These are phyloP conservation scores for Pseudocheirus occidentalis DNA, from an alignment of 2,797 vertebrate species.

Conservation along the genomic window DNA sequence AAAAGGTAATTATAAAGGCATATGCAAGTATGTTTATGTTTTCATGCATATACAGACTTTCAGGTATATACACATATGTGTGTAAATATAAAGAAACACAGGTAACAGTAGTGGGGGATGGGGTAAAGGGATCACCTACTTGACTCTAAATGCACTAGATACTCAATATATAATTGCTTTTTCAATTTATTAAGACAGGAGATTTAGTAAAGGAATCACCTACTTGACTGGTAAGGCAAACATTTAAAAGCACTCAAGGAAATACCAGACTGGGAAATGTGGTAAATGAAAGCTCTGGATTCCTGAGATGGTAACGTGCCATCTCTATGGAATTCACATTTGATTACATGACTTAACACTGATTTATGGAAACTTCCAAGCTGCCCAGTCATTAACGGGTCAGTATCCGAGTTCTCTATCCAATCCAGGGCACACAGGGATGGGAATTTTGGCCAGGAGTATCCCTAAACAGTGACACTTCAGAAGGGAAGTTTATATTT, in stretches of 20 bases:
- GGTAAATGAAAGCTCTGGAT: constrained; percentile 51
- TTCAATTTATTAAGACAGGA: no score
- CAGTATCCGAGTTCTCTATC: constrained; percentile 19
- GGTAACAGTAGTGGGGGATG: not conserved
- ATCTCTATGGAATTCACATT: constrained; percentile 53
- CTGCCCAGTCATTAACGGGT: not conserved
- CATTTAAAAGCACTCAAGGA: constrained; percentile 24
- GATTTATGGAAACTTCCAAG: constrained; percentile 48
- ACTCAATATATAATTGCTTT: no score
- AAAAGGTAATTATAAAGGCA: not conserved
- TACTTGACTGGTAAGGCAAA: constrained; percentile 38
- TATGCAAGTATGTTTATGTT: not conserved
- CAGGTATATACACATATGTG: not conserved
- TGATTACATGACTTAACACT: constrained; percentile 58
- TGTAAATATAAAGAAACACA: not conserved
- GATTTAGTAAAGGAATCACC: not conserved
- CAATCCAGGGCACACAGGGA: constrained; percentile 25
- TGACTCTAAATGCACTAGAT: no score
- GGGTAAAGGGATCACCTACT: not conserved
- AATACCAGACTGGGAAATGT: constrained; percentile 35
- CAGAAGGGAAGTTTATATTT: constrained; percentile 19
- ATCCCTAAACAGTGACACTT: constrained; percentile 50
- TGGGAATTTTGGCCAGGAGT: not conserved
- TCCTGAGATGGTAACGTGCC: constrained; percentile 45
- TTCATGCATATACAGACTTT: not conserved